These are phyloP conservation scores for Ostrea denselamellosa DNA, from an alignment of 1,140 invertebrate genomes.

Conservation along the genomic window DNA sequence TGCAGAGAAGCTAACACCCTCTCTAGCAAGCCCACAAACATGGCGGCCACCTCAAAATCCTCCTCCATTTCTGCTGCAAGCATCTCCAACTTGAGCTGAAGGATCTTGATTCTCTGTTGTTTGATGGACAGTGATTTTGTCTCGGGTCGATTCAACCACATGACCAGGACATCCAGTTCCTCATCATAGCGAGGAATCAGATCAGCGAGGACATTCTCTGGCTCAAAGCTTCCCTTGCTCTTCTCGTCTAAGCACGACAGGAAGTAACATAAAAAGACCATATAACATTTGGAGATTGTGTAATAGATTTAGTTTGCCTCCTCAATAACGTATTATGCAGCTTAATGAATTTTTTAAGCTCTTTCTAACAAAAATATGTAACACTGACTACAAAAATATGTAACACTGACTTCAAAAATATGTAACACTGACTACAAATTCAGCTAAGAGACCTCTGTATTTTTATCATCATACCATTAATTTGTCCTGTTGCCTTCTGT, in stretches of 20 bases:
- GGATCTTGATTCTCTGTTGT: slow-evolving; percentile 61
- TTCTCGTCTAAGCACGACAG: slow-evolving; percentile 22
- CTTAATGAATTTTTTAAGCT: too few species aligned
- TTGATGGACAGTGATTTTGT: slow-evolving; percentile 56
- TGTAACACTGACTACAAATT: too few species aligned
- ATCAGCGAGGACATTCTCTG: slow-evolving; percentile 71
- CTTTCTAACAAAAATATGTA: too few species aligned
- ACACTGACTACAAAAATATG: too few species aligned
- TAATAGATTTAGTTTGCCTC: too few species aligned
- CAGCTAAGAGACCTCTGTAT: too few species aligned
- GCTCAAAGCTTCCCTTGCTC: slow-evolving; percentile 7
- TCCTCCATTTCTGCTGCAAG: slow-evolving; percentile 62
- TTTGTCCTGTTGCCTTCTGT: slow-evolving; percentile 47
- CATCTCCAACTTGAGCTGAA: slow-evolving; percentile 67
- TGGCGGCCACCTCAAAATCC: slow-evolving; percentile 68
- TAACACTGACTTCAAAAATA: too few species aligned
- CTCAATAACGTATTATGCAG: too few species aligned
- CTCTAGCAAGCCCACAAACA: slow-evolving; percentile 68
- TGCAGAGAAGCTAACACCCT: slow-evolving; percentile 59
- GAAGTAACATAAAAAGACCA: too few species aligned
- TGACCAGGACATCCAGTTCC: slow-evolving; percentile 70
- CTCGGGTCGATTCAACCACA: slow-evolving; percentile 65
- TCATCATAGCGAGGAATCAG: slow-evolving; percentile 67
- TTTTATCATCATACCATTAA: slow-evolving; percentile 47
- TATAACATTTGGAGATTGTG: too few species aligned